Base-by-base conservation (phyloP, 1,140 invertebrate genomes). In the Rhyacophila brunnea region DNA sequence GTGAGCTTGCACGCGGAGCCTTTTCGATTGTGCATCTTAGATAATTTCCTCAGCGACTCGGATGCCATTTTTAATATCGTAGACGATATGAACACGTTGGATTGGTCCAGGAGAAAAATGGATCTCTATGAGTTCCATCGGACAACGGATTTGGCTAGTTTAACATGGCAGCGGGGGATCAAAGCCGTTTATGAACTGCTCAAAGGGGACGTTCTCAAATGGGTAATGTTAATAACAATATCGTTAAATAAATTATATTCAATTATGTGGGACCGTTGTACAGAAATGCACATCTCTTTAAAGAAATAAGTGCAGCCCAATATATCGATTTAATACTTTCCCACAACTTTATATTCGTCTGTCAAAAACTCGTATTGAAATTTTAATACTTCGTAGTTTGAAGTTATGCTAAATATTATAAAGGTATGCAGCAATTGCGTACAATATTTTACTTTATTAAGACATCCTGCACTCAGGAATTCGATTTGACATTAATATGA, bases 81-180 rank as follows among this genome's bases (percentile, higher is more conserved):
- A 47, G 75, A 83, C 18, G 80, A 85, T 62, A 80, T 87, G 68
- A 83, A 84, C 58, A 76, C 83, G n/a, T 65, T 87, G n/a, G 77
- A 84, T 23, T 87, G 84, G 81, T 81, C 79, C 19, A 73, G 79
- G 23, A 81, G 85, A 55, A 83, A 81, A 56, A 83, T 86, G 77
- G 87, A 90, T 63, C 69, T 90, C 0, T 89, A 87, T 67, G 85
- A 88, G 69, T 88, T 88, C 68, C 83, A 86, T 57, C 85, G 87
- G 68, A 87, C 85, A 2, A 74, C 74, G 9, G 87, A 89, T 67
- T 70, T 90, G 15, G 80, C 77, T 6, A 79, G 81, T 51, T 66
- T 85, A 15, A 73, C 78, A 23, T 81, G 77, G 66, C 78, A 74
- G n/a, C 64, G 78, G 38, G 74, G 78, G 65, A 77, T 85, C 32